phyloP scores from a whole-genome alignment of 2,113 vertebrate species.

The Amphilophus citrinellus region DNA sequence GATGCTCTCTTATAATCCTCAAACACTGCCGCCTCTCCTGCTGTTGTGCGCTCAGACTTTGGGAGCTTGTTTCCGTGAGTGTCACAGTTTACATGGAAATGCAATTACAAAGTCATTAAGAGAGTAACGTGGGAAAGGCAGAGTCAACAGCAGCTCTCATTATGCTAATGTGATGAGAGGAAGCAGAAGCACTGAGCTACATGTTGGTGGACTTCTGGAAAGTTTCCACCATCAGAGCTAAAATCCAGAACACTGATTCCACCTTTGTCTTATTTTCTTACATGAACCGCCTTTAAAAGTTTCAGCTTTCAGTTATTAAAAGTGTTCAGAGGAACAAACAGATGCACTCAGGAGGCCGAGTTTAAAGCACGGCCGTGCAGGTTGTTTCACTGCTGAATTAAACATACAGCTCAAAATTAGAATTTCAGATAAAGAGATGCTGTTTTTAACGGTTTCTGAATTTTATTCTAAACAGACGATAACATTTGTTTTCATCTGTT shows the following conservation, averaged over 20 bases:
- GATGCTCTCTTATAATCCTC: background rate
- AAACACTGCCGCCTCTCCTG: background rate
- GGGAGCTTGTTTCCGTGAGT: background rate
- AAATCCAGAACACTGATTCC: background rate
- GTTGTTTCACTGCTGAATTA: background rate
- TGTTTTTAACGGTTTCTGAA: background rate
- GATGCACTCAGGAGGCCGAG: background rate
- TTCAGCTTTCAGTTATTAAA: background rate
- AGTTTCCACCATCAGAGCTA: too few species aligned
- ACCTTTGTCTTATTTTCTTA: background rate
- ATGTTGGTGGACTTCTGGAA: background rate
- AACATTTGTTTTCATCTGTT: background rate
- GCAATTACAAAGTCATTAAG: conserved; percentile 9
- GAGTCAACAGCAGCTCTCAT: background rate
- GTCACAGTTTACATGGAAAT: conserved; percentile 10
- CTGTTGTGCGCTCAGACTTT: background rate
- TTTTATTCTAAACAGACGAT: background rate
- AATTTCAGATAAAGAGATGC: background rate
- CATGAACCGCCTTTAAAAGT: background rate
- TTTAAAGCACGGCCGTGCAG: background rate
- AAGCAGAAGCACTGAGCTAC: background rate
- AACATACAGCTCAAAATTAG: background rate
- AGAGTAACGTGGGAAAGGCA: background rate
- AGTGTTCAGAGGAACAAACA: background rate
- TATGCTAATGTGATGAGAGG: conserved; percentile 5